phyloP scores from a whole-genome alignment of 2,888 invertebrate genomes.

The Hirtodrosophila duncani region DNA sequence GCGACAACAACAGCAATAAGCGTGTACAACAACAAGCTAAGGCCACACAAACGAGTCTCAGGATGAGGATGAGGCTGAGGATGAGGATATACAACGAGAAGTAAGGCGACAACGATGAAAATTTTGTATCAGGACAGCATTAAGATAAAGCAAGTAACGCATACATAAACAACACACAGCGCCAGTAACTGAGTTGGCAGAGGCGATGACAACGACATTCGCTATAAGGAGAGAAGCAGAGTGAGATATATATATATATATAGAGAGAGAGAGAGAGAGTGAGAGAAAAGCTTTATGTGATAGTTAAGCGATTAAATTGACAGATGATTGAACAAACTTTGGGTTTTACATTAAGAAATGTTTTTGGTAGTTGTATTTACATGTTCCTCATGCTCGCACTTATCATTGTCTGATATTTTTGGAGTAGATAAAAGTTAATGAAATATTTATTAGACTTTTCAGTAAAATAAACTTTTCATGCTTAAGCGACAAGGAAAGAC shows the following conservation, averaged over 20 bases:
- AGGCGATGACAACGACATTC: neutral
- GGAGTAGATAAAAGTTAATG: too few relatives aligned
- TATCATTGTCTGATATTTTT: too few relatives aligned
- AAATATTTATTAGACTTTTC: too few relatives aligned
- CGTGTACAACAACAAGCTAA: conserved; percentile 54
- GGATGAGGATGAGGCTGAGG: neutral
- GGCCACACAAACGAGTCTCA: conserved; percentile 20
- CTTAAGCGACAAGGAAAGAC: too few relatives aligned
- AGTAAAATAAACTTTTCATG: too few relatives aligned
- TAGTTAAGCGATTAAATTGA: too few relatives aligned
- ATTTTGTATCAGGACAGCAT: conserved; percentile 69
- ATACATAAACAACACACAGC: conserved; percentile 54
- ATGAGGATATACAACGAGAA: conserved; percentile 28
- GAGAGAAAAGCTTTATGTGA: neutral
- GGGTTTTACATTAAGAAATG: too few relatives aligned
- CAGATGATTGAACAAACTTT: too few relatives aligned
- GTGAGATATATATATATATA: too few relatives aligned
- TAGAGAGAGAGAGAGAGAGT: conserved; percentile 1
- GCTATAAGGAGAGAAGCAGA: neutral
- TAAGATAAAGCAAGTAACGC: conserved; percentile 71
- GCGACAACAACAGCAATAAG: conserved; percentile 45
- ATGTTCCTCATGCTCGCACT: too few relatives aligned
- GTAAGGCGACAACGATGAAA: conserved; percentile 36
- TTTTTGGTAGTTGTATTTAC: too few relatives aligned
- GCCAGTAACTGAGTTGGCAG: neutral